Base-by-base conservation (phyloP, 2,113 vertebrate genomes). In the Varanus komodoensis region DNA sequence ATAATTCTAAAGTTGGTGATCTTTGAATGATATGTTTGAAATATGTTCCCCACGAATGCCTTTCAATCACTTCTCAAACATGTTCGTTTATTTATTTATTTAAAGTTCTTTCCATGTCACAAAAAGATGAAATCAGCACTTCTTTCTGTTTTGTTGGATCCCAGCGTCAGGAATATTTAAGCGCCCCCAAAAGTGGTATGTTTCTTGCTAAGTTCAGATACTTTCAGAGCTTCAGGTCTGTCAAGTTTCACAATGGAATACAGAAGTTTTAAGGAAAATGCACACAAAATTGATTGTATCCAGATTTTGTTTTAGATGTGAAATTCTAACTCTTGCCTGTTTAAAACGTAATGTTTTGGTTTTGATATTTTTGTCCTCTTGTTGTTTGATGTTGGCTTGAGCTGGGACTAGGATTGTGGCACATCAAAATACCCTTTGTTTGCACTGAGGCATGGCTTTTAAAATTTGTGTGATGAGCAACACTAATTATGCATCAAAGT, bases 91-190 rank as follows among this genome's bases (percentile, higher is more conserved):
- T 44, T 44, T 44, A 44, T 44, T 44, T 44, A 44, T 44, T 44
- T 44, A 44, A 44, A 44, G 34, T 14, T 57, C 12, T 82, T 54
- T 68, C 87, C 85, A 83, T 64, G 32, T 9, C 69, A 64, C 87
- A 84, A 92, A 92, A 38, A 68, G 68, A 11, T 68, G n/a, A 14
- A 73, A 89, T 57, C 0, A 91, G 34, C 1, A 48, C 25, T 84
- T 89, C 48, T 48, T 90, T 27, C 19, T 61, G 67, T 84, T 12
- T 27, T 82, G 89, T 61, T 17, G 4, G 6, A 6, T 21, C 19
- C 21, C n/a, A 6, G 9, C 6, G 11, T 50, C 61, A 80, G 77
- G 64, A 68, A 73, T 27, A 73, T n/a, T 8, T 89, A 2, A 34
- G n/a, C 6, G 19, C 4, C 44, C 44, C 12, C 21, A 34, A 34